Evolutionary conservation across 2,888 invertebrate genomes (phyloP).

Genomic region (Gandaritis pyraliata): DNA sequence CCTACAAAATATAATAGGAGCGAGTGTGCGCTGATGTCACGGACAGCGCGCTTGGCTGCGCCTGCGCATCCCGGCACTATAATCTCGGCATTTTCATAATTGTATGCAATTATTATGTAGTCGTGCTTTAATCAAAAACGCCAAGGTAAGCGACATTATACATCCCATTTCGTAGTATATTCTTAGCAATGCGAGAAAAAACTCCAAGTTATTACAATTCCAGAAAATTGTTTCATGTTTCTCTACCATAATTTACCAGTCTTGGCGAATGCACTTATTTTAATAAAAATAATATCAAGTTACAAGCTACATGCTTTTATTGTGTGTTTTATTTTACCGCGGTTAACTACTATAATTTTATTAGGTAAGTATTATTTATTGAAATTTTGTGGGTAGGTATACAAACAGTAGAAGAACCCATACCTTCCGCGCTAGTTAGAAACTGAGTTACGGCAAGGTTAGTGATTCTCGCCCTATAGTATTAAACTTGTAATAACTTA

Average conservation of each 20-base stretch:
- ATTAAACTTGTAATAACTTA: too few relatives aligned
- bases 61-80: constrained; percentile 33
- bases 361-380: too few relatives aligned
- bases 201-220: background rate
- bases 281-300: background rate
- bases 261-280: background rate
- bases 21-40: constrained; percentile 37
- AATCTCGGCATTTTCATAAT: constrained; percentile 29
- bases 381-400: too few relatives aligned
- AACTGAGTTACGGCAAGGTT: too few relatives aligned
- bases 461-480: too few relatives aligned
- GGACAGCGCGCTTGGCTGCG: constrained; percentile 39
- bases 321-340: too few relatives aligned
- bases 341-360: too few relatives aligned
- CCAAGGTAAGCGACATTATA: constrained; percentile 22
- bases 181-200: constrained; percentile 8
- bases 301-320: too few relatives aligned
- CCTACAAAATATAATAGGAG: constrained; percentile 11
- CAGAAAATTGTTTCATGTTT: background rate
- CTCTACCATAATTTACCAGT: background rate
- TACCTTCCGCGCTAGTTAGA: too few relatives aligned
- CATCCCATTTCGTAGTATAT: constrained; percentile 13
- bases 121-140: constrained; percentile 18
- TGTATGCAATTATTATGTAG: constrained; percentile 24
- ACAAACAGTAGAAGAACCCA: too few relatives aligned